Evolutionary conservation across 2,888 invertebrate species (phyloP), one percentile per base, ranked within the genome.

Genomic region (Caenorhabditis parvicauda): DNA sequence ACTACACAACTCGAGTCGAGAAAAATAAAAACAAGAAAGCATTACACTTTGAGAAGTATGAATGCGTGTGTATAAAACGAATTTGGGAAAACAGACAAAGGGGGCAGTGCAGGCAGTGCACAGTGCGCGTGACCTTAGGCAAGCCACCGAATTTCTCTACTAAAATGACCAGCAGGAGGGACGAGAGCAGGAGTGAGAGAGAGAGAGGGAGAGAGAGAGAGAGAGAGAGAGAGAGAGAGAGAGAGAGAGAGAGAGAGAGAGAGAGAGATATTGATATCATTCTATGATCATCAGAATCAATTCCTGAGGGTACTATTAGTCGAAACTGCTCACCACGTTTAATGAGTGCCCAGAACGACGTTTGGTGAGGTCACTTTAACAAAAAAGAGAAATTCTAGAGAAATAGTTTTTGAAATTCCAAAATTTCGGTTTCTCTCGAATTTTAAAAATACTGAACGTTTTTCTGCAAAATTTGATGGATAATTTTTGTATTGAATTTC

Each of bases 101-200:
- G n/a, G n/a, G n/a, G n/a, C n/a, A n/a, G n/a, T n/a, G n/a, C n/a
- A n/a, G n/a, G n/a, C n/a, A n/a, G n/a, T n/a, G n/a, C n/a, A n/a
- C n/a, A n/a, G n/a, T n/a, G n/a, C 48, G 54, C 47, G 47, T 47
- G 54, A 47, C 54, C 47, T 54, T 47, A 47, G 47, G 54, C 54
- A 41, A 42, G 42, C 42, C 54, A 41, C 42, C 39, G 42, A 21
- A 24, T 37, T 14, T 25, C 54, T 27, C 48, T 48, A 48, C 54
- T 48, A 47, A 24, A 25, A 41, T 39, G 29, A 48, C 38, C 38
- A 24, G 32, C 45, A 29, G 45, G 37, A 45, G 41, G 39, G 17
- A 48, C 48, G 54, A 25, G 54, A 43, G 7, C 48, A 47, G 35
- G 25, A 32, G 27, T n/a, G 49, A 39, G 38, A 17, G 25, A 25